Conservation (phyloP, 2,797 vertebrate genomes). For the Gorsachius magnificus region DNA sequence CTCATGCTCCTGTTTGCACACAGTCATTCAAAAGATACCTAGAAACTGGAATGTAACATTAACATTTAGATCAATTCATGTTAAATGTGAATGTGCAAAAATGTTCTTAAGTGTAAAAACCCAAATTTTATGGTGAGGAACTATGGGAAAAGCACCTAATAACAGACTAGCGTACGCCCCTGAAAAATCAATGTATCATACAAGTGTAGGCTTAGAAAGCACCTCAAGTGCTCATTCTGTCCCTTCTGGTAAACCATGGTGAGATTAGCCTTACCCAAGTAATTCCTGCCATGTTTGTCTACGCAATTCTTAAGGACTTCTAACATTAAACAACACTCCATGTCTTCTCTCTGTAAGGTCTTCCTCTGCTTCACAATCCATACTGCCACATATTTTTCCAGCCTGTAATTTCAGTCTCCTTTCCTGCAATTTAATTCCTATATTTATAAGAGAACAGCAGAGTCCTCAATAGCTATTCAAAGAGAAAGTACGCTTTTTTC, state of each 20-base stretch:
- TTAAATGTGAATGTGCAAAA: background rate
- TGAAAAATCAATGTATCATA: background rate
- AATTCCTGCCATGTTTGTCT: background rate
- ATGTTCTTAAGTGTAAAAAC: accelerated
- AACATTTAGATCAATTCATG: background rate
- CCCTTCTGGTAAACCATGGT: background rate
- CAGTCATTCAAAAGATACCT: background rate
- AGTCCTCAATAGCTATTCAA: background rate
- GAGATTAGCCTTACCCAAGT: too few relatives aligned
- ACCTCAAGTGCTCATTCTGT: background rate
- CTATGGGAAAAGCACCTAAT: background rate
- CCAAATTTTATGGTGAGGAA: background rate
- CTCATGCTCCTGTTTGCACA: background rate
- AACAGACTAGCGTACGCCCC: background rate
- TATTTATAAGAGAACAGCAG: background rate
- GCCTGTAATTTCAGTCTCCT: background rate
- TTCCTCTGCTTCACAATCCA: background rate
- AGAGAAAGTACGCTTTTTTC: background rate
- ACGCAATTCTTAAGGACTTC: background rate
- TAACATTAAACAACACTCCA: background rate
- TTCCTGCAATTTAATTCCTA: background rate
- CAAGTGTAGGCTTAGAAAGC: background rate
- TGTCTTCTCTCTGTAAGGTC: background rate
- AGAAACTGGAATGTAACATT: background rate
- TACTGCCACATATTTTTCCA: background rate